Evolutionary conservation across 1,140 invertebrate species (phyloP), one percentile per base, ranked within the genome.

Genomic region (Antheraea mylitta): DNA sequence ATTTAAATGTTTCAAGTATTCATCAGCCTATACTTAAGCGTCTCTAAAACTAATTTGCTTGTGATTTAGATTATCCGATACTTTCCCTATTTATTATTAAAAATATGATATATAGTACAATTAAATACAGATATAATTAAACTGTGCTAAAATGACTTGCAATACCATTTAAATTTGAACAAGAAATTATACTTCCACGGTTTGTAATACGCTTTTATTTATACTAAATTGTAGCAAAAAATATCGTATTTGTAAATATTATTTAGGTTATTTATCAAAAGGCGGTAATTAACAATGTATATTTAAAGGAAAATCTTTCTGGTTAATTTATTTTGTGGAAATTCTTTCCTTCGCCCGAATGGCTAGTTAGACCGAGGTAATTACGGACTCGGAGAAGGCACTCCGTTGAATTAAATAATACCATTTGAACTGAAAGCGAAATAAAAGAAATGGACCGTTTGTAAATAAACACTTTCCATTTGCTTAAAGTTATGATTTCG

Each of bases 291-390:
- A 76, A 66, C 66, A 48, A 61, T 67, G 65, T 69, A 37, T 70
- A 73, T 72, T 72, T 64, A 71, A 69, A 65, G 66, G 9, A 53
- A 69, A 73, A 73, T 71, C 71, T 67, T 73, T 70, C 58, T 64
- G 38, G 38, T 2, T 65, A 73, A 71, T 73, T 76, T 71, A 67
- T 67, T 73, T 70, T 71, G 69, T 65, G 16, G 67, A 62, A 59
- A 65, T 69, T 68, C 65, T 64, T 69, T 70, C 64, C 64, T 63
- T 61, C 66, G 64, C 30, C 58, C 36, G 58, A 73, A 76, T 69
- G 67, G 67, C 64, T 70, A 75, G 70, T 72, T 67, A 70, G 69
- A 69, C 58, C 64, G 66, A 37, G 18, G 71, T 69, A 75, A 75
- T 75, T 72, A 70, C 62, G 30, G 67, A 36, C 67, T 63, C 42